Percentiles rank a stretch among this genome's conserved stretches.
phyloP scores from a whole-genome alignment of 2,888 invertebrate species.

The Phengaris alcon region DNA sequence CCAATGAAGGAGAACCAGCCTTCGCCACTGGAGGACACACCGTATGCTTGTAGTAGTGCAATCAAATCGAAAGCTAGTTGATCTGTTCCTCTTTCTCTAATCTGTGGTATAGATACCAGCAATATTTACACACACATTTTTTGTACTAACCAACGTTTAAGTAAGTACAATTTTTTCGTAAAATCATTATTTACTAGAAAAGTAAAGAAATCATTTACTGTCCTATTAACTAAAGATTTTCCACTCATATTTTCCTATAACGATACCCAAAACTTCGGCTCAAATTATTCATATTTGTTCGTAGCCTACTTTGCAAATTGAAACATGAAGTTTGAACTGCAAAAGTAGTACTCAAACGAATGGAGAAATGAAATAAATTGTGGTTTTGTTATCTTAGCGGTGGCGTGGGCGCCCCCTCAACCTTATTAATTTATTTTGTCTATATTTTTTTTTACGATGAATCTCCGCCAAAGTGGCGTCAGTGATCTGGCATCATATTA shows the following conservation, averaged over 20 bases:
- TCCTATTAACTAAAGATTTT: not conserved
- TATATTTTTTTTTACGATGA: slow-evolving; percentile 59
- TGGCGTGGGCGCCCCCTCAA: slow-evolving; percentile 68
- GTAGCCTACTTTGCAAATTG: slow-evolving; percentile 40
- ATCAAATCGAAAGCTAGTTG: too few relatives aligned
- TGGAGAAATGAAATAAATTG: slow-evolving; percentile 24
- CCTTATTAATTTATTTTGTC: slow-evolving; percentile 64
- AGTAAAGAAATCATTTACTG: not conserved
- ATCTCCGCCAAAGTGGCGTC: slow-evolving; percentile 53
- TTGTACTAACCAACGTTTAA: too few relatives aligned
- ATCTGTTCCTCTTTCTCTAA: too few relatives aligned
- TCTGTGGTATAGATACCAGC: too few relatives aligned
- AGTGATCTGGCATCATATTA: slow-evolving; percentile 39
- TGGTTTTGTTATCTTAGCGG: slow-evolving; percentile 17
- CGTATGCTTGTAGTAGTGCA: too few relatives aligned
- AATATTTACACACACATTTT: too few relatives aligned
- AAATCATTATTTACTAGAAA: not conserved
- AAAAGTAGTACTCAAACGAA: slow-evolving; percentile 10
- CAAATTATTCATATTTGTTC: slow-evolving; percentile 50
- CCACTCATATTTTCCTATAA: not conserved
- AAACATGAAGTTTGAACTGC: not conserved
- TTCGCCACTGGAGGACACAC: too few relatives aligned
- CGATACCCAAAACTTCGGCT: not conserved
- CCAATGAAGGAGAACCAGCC: too few relatives aligned
- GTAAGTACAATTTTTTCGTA: too few relatives aligned